Percentiles rank a stretch among this genome's conserved stretches.
Conservation (phyloP, 1,140 invertebrate species). For the Lethocerus indicus region DNA sequence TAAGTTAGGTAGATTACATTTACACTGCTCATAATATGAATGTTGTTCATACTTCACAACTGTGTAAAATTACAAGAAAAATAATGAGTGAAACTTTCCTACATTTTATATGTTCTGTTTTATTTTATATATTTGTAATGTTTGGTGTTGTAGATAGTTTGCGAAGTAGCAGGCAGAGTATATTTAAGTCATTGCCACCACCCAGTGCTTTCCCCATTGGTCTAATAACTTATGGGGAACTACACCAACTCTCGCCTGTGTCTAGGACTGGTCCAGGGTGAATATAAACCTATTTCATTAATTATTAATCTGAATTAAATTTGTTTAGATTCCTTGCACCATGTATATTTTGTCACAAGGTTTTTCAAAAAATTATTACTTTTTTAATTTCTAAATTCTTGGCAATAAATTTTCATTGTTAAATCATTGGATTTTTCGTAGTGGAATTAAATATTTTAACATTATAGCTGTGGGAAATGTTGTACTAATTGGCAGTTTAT, state of each 20-base stretch:
- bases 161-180: constrained; percentile 7
- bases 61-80: too few relatives aligned
- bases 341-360: too few relatives aligned
- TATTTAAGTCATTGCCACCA: constrained; percentile 5
- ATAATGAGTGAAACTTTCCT: too few relatives aligned
- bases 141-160: constrained; percentile 7
- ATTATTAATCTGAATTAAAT: neutral
- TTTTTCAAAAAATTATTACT: neutral
- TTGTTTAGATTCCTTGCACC: neutral
- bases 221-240: constrained; percentile 10
- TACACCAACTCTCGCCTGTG: constrained; percentile 1
- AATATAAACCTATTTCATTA: neutral
- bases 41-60: too few relatives aligned
- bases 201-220: constrained; percentile 3
- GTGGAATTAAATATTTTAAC: too few relatives aligned
- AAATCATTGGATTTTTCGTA: neutral
- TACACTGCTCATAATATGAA: too few relatives aligned
- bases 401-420: neutral
- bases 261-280: neutral
- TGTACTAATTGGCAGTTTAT: too few relatives aligned
- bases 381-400: neutral
- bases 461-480: too few relatives aligned
- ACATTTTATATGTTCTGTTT: too few relatives aligned
- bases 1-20: too few relatives aligned
- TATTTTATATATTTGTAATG: neutral